Evolutionary conservation across 1,140 invertebrate species (phyloP).

Genomic region (Drosophila orena): DNA sequence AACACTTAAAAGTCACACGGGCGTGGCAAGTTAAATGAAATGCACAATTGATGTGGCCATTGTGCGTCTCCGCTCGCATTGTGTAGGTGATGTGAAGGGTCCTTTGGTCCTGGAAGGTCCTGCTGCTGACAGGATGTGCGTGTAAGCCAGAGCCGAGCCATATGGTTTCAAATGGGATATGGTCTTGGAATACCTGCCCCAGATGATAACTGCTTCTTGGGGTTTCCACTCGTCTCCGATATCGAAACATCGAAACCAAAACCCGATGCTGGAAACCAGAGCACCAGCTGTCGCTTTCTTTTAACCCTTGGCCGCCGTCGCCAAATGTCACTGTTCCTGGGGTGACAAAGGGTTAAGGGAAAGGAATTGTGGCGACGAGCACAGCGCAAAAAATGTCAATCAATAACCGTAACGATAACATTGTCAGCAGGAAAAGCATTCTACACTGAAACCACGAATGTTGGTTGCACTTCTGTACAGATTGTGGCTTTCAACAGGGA

Average conservation of each 20-base stretch:
- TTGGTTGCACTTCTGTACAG: conserved; percentile 5
- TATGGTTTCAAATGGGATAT: neutral
- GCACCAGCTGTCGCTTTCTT: conserved; percentile 55
- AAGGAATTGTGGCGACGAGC: conserved; percentile 25
- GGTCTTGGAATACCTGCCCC: conserved; percentile 24
- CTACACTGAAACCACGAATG: neutral
- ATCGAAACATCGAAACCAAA: conserved; percentile 20
- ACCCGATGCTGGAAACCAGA: conserved; percentile 28
- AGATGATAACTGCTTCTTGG: conserved; percentile 16
- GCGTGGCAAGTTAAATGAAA: conserved; percentile 82
- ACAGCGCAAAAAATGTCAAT: conserved; percentile 68
- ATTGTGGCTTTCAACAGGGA: too few relatives aligned
- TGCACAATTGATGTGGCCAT: conserved; percentile 80
- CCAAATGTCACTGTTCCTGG: conserved; percentile 13
- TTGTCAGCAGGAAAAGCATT: conserved; percentile 50
- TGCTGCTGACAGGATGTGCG: conserved; percentile 63
- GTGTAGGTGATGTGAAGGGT: conserved; percentile 54
- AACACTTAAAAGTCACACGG: conserved; percentile 82
- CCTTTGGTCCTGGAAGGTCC: conserved; percentile 32
- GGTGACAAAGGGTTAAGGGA: conserved; percentile 16
- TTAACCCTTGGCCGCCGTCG: conserved; percentile 21
- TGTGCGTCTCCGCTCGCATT: conserved; percentile 49
- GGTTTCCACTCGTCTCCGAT: neutral
- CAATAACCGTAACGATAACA: conserved; percentile 80
- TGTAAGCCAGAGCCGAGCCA: conserved; percentile 2